These are phyloP conservation scores for Corapipo altera DNA, from an alignment of 2,113 vertebrate genomes.

Conservation along the genomic window DNA sequence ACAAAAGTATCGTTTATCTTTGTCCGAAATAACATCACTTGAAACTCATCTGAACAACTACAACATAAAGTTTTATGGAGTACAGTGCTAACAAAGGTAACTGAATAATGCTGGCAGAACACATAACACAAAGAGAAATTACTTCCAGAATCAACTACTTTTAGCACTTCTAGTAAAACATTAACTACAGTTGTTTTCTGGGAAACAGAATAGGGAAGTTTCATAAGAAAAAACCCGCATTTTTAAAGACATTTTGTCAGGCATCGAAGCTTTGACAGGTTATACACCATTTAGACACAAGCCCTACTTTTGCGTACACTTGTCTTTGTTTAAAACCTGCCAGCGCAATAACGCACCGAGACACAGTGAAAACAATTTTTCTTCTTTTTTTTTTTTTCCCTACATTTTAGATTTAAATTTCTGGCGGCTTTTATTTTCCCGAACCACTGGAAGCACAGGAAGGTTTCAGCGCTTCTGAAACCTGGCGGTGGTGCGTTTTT, in stretches of 20 bases:
- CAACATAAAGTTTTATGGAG: neutral
- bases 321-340: neutral
- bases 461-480: too few species aligned
- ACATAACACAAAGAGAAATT: neutral
- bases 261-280: neutral
- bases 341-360: fast-evolving
- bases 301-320: too few species aligned
- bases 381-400: too few species aligned
- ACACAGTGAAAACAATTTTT: fast-evolving
- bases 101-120: neutral
- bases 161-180: neutral
- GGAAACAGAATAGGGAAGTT: neutral
- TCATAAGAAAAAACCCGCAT: neutral
- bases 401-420: neutral
- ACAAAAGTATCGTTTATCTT: neutral
- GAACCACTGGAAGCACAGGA: fast-evolving
- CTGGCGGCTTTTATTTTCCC: fast-evolving
- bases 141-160: neutral
- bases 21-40: neutral
- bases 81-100: neutral
- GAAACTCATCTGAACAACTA: neutral
- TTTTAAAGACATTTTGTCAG: neutral
- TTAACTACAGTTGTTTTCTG: neutral
- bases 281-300: neutral
- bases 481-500: too few species aligned